phyloP scores from a whole-genome alignment of 92 coral and sea anemone species.

The Phenganax stokvisi region DNA sequence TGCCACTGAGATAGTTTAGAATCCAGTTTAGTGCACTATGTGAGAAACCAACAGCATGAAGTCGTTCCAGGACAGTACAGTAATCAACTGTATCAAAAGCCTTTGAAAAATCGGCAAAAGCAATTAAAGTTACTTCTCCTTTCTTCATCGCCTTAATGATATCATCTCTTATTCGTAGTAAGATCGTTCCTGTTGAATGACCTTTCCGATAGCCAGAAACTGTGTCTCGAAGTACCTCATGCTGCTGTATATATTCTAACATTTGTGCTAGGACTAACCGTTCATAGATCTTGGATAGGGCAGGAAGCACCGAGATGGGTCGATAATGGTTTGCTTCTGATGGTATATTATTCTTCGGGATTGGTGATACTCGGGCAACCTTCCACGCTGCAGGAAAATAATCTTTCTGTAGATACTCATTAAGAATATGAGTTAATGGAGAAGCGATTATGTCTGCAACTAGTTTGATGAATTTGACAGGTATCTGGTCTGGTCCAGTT shows the following conservation, averaged over 20 bases:
- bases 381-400: conserved; percentile 52
- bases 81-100: conserved; percentile 57
- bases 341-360: conserved; percentile 39
- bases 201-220: conserved; percentile 39
- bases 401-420: conserved; percentile 13
- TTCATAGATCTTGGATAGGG: conserved; percentile 45
- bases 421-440: conserved; percentile 43
- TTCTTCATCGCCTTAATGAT: conserved; percentile 37
- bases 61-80: conserved; percentile 23
- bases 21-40: conserved; percentile 37
- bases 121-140: conserved; percentile 35
- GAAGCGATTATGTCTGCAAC: conserved; percentile 35
- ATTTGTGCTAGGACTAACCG: conserved; percentile 44
- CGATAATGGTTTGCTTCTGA: conserved; percentile 28
- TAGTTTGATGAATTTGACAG: conserved; percentile 2
- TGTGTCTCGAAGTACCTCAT: conserved; percentile 11
- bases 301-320: conserved; percentile 51
- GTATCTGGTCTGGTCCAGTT: not conserved
- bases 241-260: conserved; percentile 42
- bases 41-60: conserved; percentile 52
- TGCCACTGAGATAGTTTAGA: conserved; percentile 30
- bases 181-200: conserved; percentile 5
- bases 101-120: conserved; percentile 48
- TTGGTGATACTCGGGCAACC: conserved; percentile 12
- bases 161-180: conserved; percentile 35